These are phyloP conservation scores for Caenorhabditis panamensis DNA, from an alignment of 2,888 invertebrate genomes.

Conservation along the genomic window DNA sequence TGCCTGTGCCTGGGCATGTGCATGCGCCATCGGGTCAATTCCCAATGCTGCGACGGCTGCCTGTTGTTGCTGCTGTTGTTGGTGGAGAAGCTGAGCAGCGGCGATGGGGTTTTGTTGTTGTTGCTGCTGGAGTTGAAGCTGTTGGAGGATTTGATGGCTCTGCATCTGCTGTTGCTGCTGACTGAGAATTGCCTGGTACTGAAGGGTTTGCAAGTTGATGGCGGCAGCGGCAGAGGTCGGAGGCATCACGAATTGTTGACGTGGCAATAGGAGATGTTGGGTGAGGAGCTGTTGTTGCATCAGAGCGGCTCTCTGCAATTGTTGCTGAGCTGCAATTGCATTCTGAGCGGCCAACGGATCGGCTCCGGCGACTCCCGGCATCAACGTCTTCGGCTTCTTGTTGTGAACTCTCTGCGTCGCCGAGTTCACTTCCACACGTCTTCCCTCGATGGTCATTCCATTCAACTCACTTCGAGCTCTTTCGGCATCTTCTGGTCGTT, in stretches of 20 bases:
- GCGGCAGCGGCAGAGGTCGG: constrained; percentile 35
- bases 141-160: constrained; percentile 18
- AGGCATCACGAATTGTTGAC: constrained; percentile 37
- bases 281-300: constrained; percentile 40
- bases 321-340: constrained; percentile 16
- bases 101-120: constrained; percentile 10
- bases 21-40: constrained; percentile 34
- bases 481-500: constrained; percentile 99
- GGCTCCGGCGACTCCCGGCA: constrained; percentile 17
- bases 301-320: constrained; percentile 27
- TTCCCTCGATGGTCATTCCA: constrained; percentile 99
- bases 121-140: constrained; percentile 19
- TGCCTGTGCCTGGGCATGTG: constrained; percentile 16
- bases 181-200: constrained; percentile 14
- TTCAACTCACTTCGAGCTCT: constrained; percentile 99
- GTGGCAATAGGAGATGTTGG: constrained; percentile 34
- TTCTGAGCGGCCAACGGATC: constrained; percentile 24
- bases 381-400: constrained; percentile 39
- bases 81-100: constrained; percentile 5
- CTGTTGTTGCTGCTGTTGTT: constrained; percentile 41
- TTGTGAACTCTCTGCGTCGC: constrained; percentile 44
- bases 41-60: constrained; percentile 18
- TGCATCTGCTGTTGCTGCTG: constrained; percentile 18
- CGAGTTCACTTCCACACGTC: constrained; percentile 95
- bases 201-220: constrained; percentile 32